Evolutionary conservation across 1,140 invertebrate species (phyloP), one percentile per base, ranked within the genome.

Genomic region (Apis dorsata): DNA sequence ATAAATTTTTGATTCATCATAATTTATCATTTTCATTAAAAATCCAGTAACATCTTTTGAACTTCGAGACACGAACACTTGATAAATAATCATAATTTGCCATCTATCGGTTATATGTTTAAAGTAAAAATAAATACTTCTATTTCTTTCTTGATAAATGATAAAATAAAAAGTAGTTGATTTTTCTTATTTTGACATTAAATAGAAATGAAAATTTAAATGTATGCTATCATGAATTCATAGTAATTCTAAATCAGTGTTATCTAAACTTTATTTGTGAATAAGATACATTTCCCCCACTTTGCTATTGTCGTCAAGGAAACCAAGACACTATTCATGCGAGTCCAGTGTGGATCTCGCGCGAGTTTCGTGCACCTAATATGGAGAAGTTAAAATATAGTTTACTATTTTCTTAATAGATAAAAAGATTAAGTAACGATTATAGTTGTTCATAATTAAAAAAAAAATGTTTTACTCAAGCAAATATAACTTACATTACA

Each of bases 151-250:
- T 66, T 80, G 57, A 60, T 60, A 44, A n/a, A 10, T 63, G n/a
- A 59, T 71, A 60, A 79, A 63, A 57, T 63, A 71, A 75, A 89
- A 89, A 91, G 90, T 90, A 91, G 90, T 88, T 91, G 90, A 92
- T 90, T 85, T 28, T 76, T 81, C 73, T 85, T 62, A 17, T 80
- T 87, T 88, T 89, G 84, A 90, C 86, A 62, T 59, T 65, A 3
- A 51, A 17, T 1, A 59, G 28, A 81, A n/a, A 69, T 62, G 62
- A 79, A 72, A 66, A 63, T 71, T 13, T 13, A 53, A 53, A n/a
- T 60, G 62, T 11, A 15, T 53, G 59, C 28, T 55, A 59, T 11
- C 9, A 49, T 53, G 24, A 70, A 8, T 60, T 77, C 13, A 21
- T 71, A n/a, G n/a, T 24, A 62, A 28, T 66, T 49, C 24, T 17